Evolutionary conservation across 2,797 vertebrate species (phyloP), one percentile per base, ranked within the genome.

Genomic region (Channallabes apus): DNA sequence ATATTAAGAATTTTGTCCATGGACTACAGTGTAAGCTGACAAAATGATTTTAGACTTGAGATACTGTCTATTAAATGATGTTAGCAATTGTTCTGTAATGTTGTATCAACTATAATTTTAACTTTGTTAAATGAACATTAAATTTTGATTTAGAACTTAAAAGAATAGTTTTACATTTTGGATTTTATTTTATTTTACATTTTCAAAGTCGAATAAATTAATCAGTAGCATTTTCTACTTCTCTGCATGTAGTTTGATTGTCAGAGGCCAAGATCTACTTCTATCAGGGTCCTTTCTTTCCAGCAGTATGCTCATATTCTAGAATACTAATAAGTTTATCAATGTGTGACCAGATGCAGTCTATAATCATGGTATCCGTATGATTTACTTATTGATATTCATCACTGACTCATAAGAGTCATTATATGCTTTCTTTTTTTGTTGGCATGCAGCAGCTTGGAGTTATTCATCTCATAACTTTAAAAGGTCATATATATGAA

Each of bases 31-130:
- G 80, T 95, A 95, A 93, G 90, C 92, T 89, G 94, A 95, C 94
- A 92, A 92, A 92, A 93, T 93, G 93, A 90, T 91, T 94, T 95
- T 93, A 95, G 95, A 95, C 93, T 95, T 94, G 93, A 94, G 95
- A 94, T 94, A 92, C 91, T 88, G 94, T 96, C 95, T 94, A 93
- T 93, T 93, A 94, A 95, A 95, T 92, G 96, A 95, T 93, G 93
- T 95, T 96, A 97, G 96, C 93, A 95, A 95, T 95, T 96, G 93
- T 94, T 95, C 94, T 95, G 97, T 98, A 97, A 97, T 93, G 96
- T 97, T 96, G 97, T 97, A 97, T 97, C 96, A 96, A 96, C 96
- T 96, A 93, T 94, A 93, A 96, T 95, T 90, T 94, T 90, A 94
- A 94, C 93, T 94, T 93, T 92, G 93, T 95, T 91, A 88, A 92